Base-by-base conservation (phyloP, 2,797 vertebrate species). In the Anabacerthia variegaticeps region DNA sequence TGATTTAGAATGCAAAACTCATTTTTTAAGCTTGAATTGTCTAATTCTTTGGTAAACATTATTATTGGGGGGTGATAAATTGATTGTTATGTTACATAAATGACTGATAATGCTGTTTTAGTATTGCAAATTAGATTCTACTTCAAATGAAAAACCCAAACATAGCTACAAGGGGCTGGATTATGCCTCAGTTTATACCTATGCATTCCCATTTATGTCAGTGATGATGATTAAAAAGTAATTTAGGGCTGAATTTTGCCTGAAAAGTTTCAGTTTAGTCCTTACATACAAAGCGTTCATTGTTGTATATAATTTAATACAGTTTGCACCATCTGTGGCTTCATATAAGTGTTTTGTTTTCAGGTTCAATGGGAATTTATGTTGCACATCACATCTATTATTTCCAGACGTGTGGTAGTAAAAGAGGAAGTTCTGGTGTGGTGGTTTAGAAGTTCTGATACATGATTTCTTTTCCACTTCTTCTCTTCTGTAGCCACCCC, bases 11-110 rank as follows among this genome's bases (percentile, higher is more conserved):
- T 61, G 28, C n/a, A 81, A 89, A 96, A 18, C 43, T n/a, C 21
- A 13, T 93, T 83, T 85, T 91, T 84, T 67, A 72, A 88, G 39
- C 58, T 63, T 75, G 48, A 48, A 49, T 63, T 52, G 58, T 77
- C 75, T 74, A 68, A 91, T 85, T 95, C 54, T 86, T 91, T 44
- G 36, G 56, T 84, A 93, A 94, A 78, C 39, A 52, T 86, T 93
- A 44, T 78, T 89, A 48, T 37, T 88, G 84, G 41, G 8, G 4
- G 15, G 20, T 58, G 13, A 49, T 75, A 59, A 79, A 76, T 69
- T 49, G 67, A 24, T 67, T 88, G 12, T 37, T 89, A 3, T 36
- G 14, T 68, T 95, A 56, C 12, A 11, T 69, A 78, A 93, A 63
- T 91, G 49, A 88, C 66, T 56, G 69, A 62, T 89, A 88, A 85